phyloP scores from a whole-genome alignment of 2,797 vertebrate genomes.

The Hephaestus fuliginosus region DNA sequence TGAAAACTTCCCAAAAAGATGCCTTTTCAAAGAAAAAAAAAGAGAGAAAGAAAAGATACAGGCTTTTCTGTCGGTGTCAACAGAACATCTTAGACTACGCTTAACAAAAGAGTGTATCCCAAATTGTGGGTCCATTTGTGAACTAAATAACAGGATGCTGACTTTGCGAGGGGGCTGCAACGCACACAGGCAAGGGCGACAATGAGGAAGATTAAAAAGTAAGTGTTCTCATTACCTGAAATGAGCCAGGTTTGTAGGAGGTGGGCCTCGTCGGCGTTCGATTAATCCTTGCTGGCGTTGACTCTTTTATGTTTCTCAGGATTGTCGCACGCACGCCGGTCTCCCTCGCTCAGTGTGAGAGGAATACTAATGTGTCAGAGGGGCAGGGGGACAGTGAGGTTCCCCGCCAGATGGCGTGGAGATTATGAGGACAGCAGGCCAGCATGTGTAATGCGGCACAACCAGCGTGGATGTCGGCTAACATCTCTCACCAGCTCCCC shows the following conservation, averaged over 20 bases:
- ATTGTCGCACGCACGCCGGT: constrained; percentile 49
- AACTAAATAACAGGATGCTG: constrained; percentile 11
- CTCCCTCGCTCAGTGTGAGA: constrained; percentile 52
- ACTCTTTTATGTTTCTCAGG: constrained; percentile 67
- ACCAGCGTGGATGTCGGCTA: constrained; percentile 67
- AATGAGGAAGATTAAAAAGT: constrained; percentile 53
- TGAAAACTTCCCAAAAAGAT: not conserved
- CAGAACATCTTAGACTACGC: not conserved
- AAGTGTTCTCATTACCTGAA: constrained; percentile 70
- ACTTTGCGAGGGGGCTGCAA: constrained; percentile 25
- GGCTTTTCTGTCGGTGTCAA: constrained; percentile 3
- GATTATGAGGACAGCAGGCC: constrained; percentile 77
- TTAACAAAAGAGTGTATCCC: constrained; percentile 26
- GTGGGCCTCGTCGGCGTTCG: constrained; percentile 38
- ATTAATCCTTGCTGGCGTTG: constrained; percentile 70
- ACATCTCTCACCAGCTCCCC: constrained; percentile 60
- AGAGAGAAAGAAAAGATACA: not conserved
- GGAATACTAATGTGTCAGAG: constrained; percentile 68
- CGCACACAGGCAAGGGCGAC: constrained; percentile 11
- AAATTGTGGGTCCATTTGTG: constrained; percentile 6
- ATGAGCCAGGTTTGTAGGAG: constrained; percentile 63
- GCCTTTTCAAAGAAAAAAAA: not conserved
- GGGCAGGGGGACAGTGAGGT: constrained; percentile 62
- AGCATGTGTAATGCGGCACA: constrained; percentile 67
- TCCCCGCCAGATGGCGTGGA: constrained; percentile 72